These are phyloP conservation scores for Anthophora plumipes DNA, from an alignment of 2,888 invertebrate species.

Conservation along the genomic window DNA sequence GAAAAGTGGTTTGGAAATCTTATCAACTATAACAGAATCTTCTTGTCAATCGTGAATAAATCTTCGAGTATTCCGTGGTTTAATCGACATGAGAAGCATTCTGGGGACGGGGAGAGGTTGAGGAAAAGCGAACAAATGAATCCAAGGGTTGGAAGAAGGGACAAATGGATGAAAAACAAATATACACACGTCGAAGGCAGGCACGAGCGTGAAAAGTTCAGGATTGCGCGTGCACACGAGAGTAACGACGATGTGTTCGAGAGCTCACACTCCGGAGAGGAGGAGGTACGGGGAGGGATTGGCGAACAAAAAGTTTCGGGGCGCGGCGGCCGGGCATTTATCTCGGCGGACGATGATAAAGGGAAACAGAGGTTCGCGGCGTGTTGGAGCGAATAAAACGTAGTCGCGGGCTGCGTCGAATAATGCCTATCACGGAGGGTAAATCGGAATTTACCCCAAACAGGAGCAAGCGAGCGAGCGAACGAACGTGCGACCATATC, in stretches of 20 bases:
- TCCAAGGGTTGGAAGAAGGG: neutral
- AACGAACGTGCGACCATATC: conserved; percentile 71
- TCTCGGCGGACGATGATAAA: conserved; percentile 58
- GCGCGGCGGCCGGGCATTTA: conserved; percentile 51
- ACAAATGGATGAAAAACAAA: conserved; percentile 15
- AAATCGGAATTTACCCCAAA: conserved; percentile 73
- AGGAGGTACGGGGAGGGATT: conserved; percentile 3
- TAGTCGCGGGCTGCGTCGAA: conserved; percentile 61
- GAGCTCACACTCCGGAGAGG: conserved; percentile 12
- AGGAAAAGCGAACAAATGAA: neutral
- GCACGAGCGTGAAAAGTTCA: conserved; percentile 47
- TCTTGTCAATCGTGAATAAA: too few species aligned
- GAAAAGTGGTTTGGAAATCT: neutral
- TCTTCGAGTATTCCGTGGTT: neutral
- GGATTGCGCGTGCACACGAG: conserved; percentile 15
- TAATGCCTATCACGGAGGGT: conserved; percentile 68
- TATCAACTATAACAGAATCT: neutral
- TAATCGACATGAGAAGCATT: conserved; percentile 52
- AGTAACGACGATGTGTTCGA: neutral
- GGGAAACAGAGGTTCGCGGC: conserved; percentile 63
- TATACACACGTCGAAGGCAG: conserved; percentile 43
- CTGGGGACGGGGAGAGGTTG: too few species aligned
- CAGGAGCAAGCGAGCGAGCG: conserved; percentile 59
- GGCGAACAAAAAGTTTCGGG: conserved; percentile 47
- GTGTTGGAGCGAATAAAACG: conserved; percentile 64